Evolutionary conservation across 2,113 vertebrate species (phyloP), one percentile per base, ranked within the genome.

Genomic region (Fregetta grallaria): DNA sequence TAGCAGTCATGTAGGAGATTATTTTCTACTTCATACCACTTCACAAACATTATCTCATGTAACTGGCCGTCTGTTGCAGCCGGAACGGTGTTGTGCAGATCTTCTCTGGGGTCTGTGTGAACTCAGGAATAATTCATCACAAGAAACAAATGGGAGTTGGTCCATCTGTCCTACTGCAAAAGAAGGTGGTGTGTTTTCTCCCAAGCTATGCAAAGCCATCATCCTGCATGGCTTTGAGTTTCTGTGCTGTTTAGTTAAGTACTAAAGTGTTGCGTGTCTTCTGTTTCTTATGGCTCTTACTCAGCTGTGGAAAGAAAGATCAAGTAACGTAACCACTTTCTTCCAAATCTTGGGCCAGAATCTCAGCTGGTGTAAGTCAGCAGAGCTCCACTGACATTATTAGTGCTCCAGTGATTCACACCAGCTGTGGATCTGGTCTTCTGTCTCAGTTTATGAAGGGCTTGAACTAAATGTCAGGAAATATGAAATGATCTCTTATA

Each of bases 401-500:
- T 94, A 95, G 92, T 80, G 81, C 92, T 96, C 23, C 38, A 90
- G 70, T 97, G 96, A 97, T 96, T 94, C 88, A 92, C 87, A 86
- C 81, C 95, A 95, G 91, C 96, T 96, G 97, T 88, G 92, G 61
- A 83, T 85, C 92, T 93, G 73, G 67, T 81, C 91, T 66, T 83
- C 91, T 76, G 73, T 89, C 91, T 91, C 80, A 87, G 42, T 94
- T 94, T 96, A 94, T 92, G 88, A 90, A 86, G 86, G 45, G 56
- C 78, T 95, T 91, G 65, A 85, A 96, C 67, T 88, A 89, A 95
- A 94, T 93, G 86, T 96, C 93, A 96, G 90, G 93, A 94, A 97
- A 91, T 94, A 96, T 94, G 93, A 96, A 97, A 96, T 93, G 80
- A 90, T 97, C 80, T 94, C 92, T 93, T 93, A 73, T 21, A 88